Base-by-base conservation (phyloP, 2,113 vertebrate genomes). In the Montifringilla adamsi region DNA sequence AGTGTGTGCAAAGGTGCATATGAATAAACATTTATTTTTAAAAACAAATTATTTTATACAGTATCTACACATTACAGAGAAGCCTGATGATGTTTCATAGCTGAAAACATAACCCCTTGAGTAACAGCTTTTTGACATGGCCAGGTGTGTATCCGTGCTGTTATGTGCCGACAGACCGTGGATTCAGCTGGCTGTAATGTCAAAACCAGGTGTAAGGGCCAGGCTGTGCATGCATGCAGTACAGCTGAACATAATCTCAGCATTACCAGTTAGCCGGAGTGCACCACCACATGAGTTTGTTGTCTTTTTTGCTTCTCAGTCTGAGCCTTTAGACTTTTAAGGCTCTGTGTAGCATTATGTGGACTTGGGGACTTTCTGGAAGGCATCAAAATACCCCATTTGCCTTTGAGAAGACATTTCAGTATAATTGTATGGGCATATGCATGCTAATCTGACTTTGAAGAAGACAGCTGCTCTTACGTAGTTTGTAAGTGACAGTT, bases 111-210 rank as follows among this genome's bases (percentile, higher is more conserved):
- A 44, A 23, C 13, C 31, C 41, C 15, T 68, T 63, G 49, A 80
- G 28, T 47, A 53, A 47, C 15, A 23, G 21, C 35, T 69, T 52
- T 86, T 49, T 44, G 37, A 15, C 23, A 12, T 5, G 17, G 28
- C 39, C n/a, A 18, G 18, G 4, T 41, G 14, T 58, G 13, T 49
- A 18, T 70, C 50, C 13, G 0, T 49, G 21, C 68, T 69, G 21
- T 59, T n/a, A 2, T 1, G 0, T 43, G 30, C 30, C 0, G 3
- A 28, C 1, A 27, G 49, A 52, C 58, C 18, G 16, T 21, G 41
- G 46, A 31, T 81, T 52, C 60, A 64, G 15, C 33, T 5, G 13
- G 12, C 46, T 74, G 58, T 86, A 70, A 46, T 47, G 24, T 49
- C n/a, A 35, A 64, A 52, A 10, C 8, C 41, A 14, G 14, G 28